A percentile compares a stretch with the other conserved stretches of the same genome.
phyloP scores from a whole-genome alignment of 2,888 invertebrate genomes.

The Keiferia lycopersicella region DNA sequence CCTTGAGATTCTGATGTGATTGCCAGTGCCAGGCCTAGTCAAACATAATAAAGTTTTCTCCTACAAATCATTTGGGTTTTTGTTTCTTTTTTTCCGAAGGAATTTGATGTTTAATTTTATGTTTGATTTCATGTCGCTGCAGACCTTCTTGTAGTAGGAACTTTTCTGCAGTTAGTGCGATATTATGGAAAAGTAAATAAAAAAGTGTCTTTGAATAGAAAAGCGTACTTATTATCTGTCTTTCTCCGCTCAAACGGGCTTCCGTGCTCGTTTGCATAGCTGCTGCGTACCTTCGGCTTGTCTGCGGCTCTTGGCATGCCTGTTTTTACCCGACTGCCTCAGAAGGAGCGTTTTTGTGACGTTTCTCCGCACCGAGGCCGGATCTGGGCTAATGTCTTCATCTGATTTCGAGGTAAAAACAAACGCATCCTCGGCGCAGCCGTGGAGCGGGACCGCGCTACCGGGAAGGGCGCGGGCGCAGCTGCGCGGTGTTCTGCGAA shows the following conservation, averaged over 20 bases:
- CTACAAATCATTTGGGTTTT: not conserved
- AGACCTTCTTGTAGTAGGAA: too few relatives aligned
- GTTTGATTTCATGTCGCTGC: too few relatives aligned
- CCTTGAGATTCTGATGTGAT: slow-evolving; percentile 44
- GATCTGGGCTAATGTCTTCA: slow-evolving; percentile 40
- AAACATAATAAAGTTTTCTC: not conserved
- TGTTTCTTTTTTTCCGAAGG: too few relatives aligned
- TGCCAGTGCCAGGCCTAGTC: not conserved
- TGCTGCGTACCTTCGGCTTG: slow-evolving; percentile 12
- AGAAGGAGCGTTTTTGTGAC: slow-evolving; percentile 7
- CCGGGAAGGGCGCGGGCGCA: slow-evolving; percentile 39
- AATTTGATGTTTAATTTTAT: too few relatives aligned
- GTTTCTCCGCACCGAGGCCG: not conserved
- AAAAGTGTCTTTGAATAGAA: not conserved
- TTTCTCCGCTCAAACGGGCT: not conserved
- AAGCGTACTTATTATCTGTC: not conserved
- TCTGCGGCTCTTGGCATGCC: not conserved
- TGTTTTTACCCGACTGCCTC: not conserved
- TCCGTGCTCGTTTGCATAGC: slow-evolving; percentile 5
- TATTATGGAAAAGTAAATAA: not conserved
- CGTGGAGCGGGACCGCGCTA: slow-evolving; percentile 23
- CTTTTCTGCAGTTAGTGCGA: too few relatives aligned
- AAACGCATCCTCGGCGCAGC: slow-evolving; percentile 29
- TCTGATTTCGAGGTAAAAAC: slow-evolving; percentile 41
- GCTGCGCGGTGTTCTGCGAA: slow-evolving; percentile 36